These are phyloP conservation scores for Sporophila hypoxantha DNA, from an alignment of 2,113 vertebrate genomes.

Conservation along the genomic window DNA sequence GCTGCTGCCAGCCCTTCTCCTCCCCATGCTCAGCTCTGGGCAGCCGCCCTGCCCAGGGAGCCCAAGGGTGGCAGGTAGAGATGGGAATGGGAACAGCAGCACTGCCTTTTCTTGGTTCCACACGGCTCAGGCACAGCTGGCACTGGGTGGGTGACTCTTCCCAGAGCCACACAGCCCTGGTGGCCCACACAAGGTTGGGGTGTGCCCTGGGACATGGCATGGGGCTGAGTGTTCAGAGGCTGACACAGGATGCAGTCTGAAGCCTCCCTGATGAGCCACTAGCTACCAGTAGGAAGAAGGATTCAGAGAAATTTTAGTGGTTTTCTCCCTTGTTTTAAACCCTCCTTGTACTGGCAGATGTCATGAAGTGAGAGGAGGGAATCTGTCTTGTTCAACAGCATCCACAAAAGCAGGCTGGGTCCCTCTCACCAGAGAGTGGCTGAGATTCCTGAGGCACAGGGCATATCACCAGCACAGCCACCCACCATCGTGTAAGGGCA, in stretches of 20 bases:
- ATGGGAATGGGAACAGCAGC: not conserved
- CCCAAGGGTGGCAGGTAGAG: fast-evolving
- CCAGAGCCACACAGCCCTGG: not conserved
- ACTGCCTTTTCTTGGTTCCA: not conserved
- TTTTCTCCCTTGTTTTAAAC: not conserved
- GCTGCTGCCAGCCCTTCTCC: not conserved
- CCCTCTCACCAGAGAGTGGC: not conserved
- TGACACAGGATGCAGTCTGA: not conserved
- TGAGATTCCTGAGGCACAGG: not conserved
- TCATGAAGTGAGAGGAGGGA: not conserved
- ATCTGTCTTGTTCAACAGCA: conserved; percentile 32
- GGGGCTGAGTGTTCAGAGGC: not conserved
- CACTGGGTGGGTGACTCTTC: not conserved
- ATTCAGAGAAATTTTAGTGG: not conserved
- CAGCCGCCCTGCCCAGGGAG: not conserved
- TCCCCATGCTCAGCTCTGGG: not conserved
- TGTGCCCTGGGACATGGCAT: not conserved
- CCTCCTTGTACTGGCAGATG: not conserved
- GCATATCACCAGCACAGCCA: not conserved
- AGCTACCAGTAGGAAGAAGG: not conserved
- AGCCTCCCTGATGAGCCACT: not conserved
- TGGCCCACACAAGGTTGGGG: not conserved
- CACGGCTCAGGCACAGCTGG: not conserved
- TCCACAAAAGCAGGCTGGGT: not conserved
- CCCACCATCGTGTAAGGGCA: not conserved